These are phyloP conservation scores for Amiota communis DNA, from an alignment of 2,888 invertebrate species.

Conservation along the genomic window DNA sequence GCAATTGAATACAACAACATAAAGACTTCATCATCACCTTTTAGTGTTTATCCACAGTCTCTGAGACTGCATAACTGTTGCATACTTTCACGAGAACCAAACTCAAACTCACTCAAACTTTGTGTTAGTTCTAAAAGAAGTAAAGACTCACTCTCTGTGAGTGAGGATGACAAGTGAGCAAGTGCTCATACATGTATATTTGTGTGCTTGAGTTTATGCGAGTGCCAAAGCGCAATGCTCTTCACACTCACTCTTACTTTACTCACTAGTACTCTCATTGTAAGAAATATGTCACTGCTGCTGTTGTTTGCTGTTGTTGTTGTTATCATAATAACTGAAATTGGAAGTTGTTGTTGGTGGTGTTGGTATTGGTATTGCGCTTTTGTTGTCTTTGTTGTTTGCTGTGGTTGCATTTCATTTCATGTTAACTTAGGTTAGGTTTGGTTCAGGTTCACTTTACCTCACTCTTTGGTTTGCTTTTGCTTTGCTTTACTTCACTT, in stretches of 20 bases:
- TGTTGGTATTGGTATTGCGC: conserved; percentile 40
- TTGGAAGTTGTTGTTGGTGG: conserved; percentile 55
- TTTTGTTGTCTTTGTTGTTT: conserved; percentile 57
- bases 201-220: not conserved
- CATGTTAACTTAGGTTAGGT: conserved; percentile 57
- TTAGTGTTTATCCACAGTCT: too few relatives aligned
- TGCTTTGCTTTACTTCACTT: conserved; percentile 42
- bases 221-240: too few relatives aligned
- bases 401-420: conserved; percentile 31
- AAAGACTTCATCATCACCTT: too few relatives aligned
- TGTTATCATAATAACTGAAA: conserved; percentile 31
- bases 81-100: conserved; percentile 46
- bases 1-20: too few relatives aligned
- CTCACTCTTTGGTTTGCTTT: conserved; percentile 41
- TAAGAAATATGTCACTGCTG: conserved; percentile 58
- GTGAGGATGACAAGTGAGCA: conserved; percentile 19
- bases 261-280: conserved; percentile 38
- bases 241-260: too few relatives aligned
- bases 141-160: not conserved
- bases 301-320: conserved; percentile 35
- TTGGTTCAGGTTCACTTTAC: conserved; percentile 21
- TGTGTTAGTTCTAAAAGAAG: conserved; percentile 41
- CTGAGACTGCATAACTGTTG: conserved; percentile 34
- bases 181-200: not conserved
- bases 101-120: conserved; percentile 43